Percentiles rank a stretch among this genome's conserved stretches.
phyloP scores from a whole-genome alignment of 2,797 vertebrate genomes.

The Parauchenoglanis ngamensis region DNA sequence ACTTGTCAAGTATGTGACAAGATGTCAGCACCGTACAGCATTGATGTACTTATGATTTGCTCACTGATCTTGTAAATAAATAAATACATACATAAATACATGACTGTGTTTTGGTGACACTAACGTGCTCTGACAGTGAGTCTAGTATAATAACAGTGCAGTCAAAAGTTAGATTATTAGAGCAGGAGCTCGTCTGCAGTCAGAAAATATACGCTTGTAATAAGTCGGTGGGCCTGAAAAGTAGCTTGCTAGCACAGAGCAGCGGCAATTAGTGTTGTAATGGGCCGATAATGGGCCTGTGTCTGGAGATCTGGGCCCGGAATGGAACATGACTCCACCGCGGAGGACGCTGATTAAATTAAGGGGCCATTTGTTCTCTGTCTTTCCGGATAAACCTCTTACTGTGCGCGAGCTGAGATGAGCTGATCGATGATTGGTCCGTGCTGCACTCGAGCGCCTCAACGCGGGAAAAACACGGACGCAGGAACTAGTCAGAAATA shows the following conservation, averaged over 20 bases:
- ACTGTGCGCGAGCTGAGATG: conserved; percentile 73
- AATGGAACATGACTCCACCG: conserved; percentile 88
- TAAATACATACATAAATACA: no score
- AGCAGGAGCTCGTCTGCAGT: background rate
- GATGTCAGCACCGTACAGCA: background rate
- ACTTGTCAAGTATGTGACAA: background rate
- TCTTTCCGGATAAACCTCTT: conserved; percentile 78
- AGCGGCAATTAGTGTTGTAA: conserved; percentile 86
- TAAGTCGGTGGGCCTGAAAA: conserved; percentile 12
- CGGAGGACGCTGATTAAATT: conserved; percentile 89
- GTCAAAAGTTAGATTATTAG: background rate
- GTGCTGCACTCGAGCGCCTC: conserved; percentile 52
- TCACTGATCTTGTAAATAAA: background rate
- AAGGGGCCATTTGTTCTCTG: conserved; percentile 87
- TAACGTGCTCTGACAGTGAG: background rate
- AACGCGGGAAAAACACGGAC: background rate
- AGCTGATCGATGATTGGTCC: conserved; percentile 68
- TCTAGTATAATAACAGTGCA: background rate
- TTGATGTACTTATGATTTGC: background rate
- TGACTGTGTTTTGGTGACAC: background rate
- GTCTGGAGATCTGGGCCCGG: conserved; percentile 79
- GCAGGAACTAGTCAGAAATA: background rate
- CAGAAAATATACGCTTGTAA: background rate
- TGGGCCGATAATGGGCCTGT: conserved; percentile 85
- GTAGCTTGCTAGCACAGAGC: conserved; percentile 57